Base-by-base conservation (phyloP, 2,113 vertebrate species). In the Sylvietta virens region DNA sequence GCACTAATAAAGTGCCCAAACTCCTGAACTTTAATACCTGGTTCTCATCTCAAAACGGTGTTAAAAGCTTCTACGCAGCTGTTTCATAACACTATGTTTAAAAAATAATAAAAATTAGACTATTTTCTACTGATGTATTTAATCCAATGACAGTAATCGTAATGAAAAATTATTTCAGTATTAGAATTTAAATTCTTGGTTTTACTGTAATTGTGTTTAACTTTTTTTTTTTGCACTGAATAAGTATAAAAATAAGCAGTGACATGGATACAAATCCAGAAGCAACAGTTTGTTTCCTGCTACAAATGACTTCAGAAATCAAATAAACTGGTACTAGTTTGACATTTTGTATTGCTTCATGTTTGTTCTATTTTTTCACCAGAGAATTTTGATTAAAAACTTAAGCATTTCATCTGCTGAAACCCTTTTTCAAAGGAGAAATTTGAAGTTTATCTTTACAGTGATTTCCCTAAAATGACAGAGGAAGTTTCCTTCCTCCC, bases 91-190 rank as follows among this genome's bases (percentile, higher is more conserved):
- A 6, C 3, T n/a, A 0, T 8, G 10, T 50, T 45, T 4, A 44
- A 65, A 61, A 42, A 72, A 42, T 6, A 72, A 11, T 2, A 8
- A 3, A 50, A 78, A 45, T 7, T 1, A 51, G 10, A 19, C 2
- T 7, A 0, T 39, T 69, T 20, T 50, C 16, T 26, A 5, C 10
- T 8, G 24, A 22, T 93, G 9, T 27, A 4, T 60, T 62, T 17
- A 27, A n/a, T 19, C 10, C 6, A 31, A 5, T 69, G 6, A 2
- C 10, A 28, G 3, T 21, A 39, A 39, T 35, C 0, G 0, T 13
- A 15, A 28, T 2, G 13, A 64, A 79, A 50, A 79, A 18, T 6
- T 27, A 56, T 30, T 39, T 61, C 26, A 14, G 11, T 33, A 14
- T 27, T 57, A 15, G 7, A 30, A 42, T 71, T 74, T 4, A 64